Evolutionary conservation across 2,888 invertebrate species (phyloP).

Genomic region (Nephrotoma appendiculata): DNA sequence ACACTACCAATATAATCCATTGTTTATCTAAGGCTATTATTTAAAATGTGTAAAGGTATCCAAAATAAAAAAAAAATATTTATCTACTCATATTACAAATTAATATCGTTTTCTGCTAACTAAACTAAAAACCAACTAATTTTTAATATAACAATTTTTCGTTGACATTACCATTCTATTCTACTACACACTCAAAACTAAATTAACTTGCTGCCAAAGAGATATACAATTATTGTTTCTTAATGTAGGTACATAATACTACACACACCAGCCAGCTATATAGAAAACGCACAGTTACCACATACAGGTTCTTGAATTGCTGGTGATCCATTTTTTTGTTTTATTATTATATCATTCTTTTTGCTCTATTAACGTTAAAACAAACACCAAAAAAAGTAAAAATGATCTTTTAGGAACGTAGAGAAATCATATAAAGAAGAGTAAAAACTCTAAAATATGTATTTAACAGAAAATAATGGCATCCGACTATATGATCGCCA

Average conservation of each 20-base stretch:
- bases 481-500: not conserved
- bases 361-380: not conserved
- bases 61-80: not conserved
- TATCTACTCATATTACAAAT: not conserved
- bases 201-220: not conserved
- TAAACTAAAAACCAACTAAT: not conserved
- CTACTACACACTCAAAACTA: not conserved
- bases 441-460: not conserved
- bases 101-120: not conserved
- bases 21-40: not conserved
- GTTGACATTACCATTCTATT: not conserved
- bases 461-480: not conserved
- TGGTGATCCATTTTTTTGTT: not conserved
- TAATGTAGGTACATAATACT: not conserved
- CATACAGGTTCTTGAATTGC: not conserved
- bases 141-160: not conserved
- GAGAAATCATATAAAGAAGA: not conserved
- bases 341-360: not conserved
- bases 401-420: not conserved
- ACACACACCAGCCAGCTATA: not conserved
- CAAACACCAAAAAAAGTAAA: not conserved
- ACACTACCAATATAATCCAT: not conserved
- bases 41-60: not conserved
- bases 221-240: not conserved
- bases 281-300: not conserved